Evolutionary conservation across 64 coral and sea anemone genomes (phyloP), one percentile per base, ranked within the genome.

Genomic region (Montipora foliosa): DNA sequence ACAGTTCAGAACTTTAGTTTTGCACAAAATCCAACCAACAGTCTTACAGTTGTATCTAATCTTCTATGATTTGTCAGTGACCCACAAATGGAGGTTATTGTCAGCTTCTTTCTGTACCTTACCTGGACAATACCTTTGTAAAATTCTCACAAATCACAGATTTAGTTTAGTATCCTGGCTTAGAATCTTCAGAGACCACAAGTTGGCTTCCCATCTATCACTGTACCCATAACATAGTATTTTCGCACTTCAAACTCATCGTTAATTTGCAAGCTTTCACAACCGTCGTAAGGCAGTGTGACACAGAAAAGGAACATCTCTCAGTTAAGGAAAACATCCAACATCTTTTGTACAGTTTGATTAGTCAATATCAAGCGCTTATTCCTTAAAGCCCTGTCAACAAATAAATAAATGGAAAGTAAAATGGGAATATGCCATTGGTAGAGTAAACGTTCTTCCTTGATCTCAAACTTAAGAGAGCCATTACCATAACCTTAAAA

Each of bases 321-420:
- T 86, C 64, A 86, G 79, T 82, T 82, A 61, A 82, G 79, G 79
- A 61, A 86, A 86, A 86, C 62, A 86, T 68, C 82, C 82, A 86
- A 86, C 82, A 71, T 86, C 82, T 71, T 67, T 86, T 86, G 82
- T 86, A 86, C 44, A 17, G 62, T 71, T 71, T 86, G 82, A 10
- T 86, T 86, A 86, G 82, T 86, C 62, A 86, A 71, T 86, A 86
- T 86, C 82, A 71, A 86, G 82, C 45, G 82, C 82, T 86, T 86
- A 86, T 71, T 86, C 82, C 82, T 86, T 86, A 86, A 86, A 9
- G 82, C 82, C 82, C 82, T 86, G 82, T 86, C 82, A 86, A 86
- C 82, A 86, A 86, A 86, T 66, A 86, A 86, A 86, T 47, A 86
- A 86, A 84, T 44, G 59, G 15, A 86, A 86, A 86, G 14, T 71